These are phyloP conservation scores for Halcyon malimbica DNA, from an alignment of 2,113 vertebrate genomes.

Conservation along the genomic window DNA sequence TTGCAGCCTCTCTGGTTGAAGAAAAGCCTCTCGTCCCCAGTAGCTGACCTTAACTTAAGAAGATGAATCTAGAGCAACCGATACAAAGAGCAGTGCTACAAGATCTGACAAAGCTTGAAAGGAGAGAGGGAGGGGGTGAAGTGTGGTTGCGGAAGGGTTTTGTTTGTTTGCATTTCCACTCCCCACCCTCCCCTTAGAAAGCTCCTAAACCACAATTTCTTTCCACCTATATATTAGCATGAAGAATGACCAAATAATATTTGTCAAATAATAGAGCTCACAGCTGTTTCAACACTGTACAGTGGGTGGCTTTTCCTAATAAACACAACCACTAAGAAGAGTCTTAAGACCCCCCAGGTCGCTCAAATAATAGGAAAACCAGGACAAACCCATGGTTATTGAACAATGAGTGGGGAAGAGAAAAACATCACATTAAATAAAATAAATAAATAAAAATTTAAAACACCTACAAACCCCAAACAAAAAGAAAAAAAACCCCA, in stretches of 20 bases:
- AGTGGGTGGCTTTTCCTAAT: neutral
- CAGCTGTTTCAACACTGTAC: neutral
- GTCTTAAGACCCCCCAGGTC: neutral
- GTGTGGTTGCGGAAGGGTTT: too few species aligned
- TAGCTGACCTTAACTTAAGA: neutral
- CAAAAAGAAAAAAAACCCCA: neutral
- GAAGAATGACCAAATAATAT: neutral
- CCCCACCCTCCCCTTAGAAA: neutral
- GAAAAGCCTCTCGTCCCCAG: neutral
- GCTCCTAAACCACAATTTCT: neutral
- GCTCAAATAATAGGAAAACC: neutral
- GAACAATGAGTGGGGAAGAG: neutral
- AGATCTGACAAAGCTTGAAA: neutral
- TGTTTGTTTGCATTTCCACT: neutral
- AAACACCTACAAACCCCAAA: neutral
- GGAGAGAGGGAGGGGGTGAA: rapidly evolving
- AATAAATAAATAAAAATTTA: neutral
- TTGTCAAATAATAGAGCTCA: neutral
- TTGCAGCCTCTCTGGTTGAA: neutral
- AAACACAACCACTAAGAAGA: neutral
- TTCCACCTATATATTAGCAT: neutral
- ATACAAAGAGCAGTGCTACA: neutral
- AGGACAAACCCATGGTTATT: neutral
- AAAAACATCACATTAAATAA: neutral
- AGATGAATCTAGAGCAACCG: neutral